Evolutionary conservation across 2,888 invertebrate genomes (phyloP), one percentile per base, ranked within the genome.

Genomic region (Patella depressa): DNA sequence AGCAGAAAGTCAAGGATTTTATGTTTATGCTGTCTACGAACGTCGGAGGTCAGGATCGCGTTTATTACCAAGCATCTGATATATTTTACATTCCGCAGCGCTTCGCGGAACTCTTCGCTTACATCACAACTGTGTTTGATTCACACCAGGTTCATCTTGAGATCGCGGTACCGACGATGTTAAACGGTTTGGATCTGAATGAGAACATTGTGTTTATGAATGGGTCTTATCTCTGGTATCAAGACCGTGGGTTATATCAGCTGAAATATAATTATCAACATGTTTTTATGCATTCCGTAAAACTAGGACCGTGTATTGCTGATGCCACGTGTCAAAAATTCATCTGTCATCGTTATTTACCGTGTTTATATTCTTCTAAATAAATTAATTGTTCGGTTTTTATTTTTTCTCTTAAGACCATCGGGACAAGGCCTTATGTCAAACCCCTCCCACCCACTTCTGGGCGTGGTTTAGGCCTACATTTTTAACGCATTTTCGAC

Each of bases 41-140:
- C 53, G 57, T 65, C 53, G 76, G 76, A 15, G 65, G 53, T 4
- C n/a, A 17, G n/a, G 65, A 53, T 14, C 55, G 76, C 3, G 76
- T 69, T 15, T 76, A 72, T 59, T 76, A 76, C 34, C 72, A 73
- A 76, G 76, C 76, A 14, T 76, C 76, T 2, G 76, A 76, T 53
- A 76, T 76, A 24, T 76, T 72, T 24, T 76, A 76, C 19, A 54
- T 76, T 29, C 76, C 76, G 12, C 3, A 57, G 7, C 59, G 69
- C 59, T 65, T 55, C 24, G 65, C 34, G 29, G 24, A 73, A 3
- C 19, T 24, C 24, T 65, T 65, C 14, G 24, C 24, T 65, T 65
- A 65, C 12, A 24, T 65, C 24, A 2, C 65, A 24, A 65, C 19
- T 65, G 19, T 53, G n/a, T 76, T 65, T 19, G n/a, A 45, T 45